Conservation (phyloP, 2,113 vertebrate species). For the Oreamnos americanus region DNA sequence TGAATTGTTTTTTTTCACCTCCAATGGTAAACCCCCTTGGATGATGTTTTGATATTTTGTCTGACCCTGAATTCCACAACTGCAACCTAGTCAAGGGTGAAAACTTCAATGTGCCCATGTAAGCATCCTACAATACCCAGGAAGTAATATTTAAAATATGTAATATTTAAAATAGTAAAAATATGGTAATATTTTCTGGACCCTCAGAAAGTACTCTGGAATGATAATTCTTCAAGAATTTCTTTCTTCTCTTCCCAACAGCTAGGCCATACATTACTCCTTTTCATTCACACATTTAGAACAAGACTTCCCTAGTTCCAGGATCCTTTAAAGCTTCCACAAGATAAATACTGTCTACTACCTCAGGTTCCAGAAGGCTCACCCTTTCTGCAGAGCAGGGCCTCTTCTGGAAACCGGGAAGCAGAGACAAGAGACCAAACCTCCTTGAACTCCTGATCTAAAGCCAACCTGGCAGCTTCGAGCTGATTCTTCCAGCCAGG, state of each 20-base stretch:
- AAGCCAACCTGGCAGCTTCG: background rate
- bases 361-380: background rate
- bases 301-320: background rate
- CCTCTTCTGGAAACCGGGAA: background rate
- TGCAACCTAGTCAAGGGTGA: background rate
- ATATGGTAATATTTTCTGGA: background rate
- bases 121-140: background rate
- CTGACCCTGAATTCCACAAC: background rate
- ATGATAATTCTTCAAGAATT: background rate
- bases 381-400: background rate
- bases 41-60: background rate
- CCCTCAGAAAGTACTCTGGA: background rate
- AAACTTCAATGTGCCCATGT: background rate
- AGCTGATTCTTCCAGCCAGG: background rate
- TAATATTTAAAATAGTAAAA: too few relatives aligned
- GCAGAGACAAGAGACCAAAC: background rate
- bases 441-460: background rate
- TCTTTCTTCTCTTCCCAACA: background rate
- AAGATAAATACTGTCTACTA: background rate
- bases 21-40: background rate
- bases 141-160: background rate
- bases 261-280: background rate
- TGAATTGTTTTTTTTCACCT: background rate
- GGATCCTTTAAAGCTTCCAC: background rate
- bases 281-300: background rate